These are phyloP conservation scores for Stenopsyche tienmushanensis DNA, from an alignment of 1,140 invertebrate species.

Conservation along the genomic window DNA sequence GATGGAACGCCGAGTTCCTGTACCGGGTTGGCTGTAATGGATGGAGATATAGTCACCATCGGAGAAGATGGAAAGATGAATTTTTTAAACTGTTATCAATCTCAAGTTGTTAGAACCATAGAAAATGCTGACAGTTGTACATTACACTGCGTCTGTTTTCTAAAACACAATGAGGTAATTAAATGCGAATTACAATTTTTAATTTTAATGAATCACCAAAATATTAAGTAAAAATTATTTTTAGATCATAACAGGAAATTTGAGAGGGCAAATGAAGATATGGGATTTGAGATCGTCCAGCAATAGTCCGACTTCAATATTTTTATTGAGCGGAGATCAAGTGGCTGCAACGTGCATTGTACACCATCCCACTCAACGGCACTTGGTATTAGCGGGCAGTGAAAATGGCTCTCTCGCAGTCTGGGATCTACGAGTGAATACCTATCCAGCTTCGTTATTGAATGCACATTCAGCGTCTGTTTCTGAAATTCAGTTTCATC, in stretches of 20 bases:
- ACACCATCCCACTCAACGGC: constrained; percentile 82
- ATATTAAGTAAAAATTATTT: constrained; percentile 26
- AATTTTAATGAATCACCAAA: constrained; percentile 1
- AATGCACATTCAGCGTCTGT: constrained; percentile 76
- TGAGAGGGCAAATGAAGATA: constrained; percentile 82
- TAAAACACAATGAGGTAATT: constrained; percentile 70
- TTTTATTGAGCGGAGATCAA: constrained; percentile 67
- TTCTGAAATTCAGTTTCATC: constrained; percentile 82
- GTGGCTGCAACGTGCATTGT: constrained; percentile 70
- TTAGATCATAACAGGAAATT: constrained; percentile 75
- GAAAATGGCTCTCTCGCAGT: constrained; percentile 80
- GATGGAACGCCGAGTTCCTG: constrained; percentile 58
- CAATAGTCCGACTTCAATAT: constrained; percentile 61
- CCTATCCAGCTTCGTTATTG: constrained; percentile 76
- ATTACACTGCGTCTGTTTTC: constrained; percentile 72
- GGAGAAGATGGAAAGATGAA: constrained; percentile 83
- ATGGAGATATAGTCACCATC: constrained; percentile 71
- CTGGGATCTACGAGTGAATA: constrained; percentile 83
- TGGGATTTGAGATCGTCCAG: constrained; percentile 73
- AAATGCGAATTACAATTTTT: not conserved
- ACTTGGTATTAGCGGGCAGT: constrained; percentile 79
- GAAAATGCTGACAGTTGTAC: constrained; percentile 80
- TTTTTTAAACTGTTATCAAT: constrained; percentile 64
- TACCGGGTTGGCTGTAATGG: constrained; percentile 66
- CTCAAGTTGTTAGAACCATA: constrained; percentile 62